A percentile compares a stretch with the other conserved stretches of the same genome.
Evolutionary conservation across 2,888 invertebrate species (phyloP).

Genomic region (Glomeris marginata): DNA sequence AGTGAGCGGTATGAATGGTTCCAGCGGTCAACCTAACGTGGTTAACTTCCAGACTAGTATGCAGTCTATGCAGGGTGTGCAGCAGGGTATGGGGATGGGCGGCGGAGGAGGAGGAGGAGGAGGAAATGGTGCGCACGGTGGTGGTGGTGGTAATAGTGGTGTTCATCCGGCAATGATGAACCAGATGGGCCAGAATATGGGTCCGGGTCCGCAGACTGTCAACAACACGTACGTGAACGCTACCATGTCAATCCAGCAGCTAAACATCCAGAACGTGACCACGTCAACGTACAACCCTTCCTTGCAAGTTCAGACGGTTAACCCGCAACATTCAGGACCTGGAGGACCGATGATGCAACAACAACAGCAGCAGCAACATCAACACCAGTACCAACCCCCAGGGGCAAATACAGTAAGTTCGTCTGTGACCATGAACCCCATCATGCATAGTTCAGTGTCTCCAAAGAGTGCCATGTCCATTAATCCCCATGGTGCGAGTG

Average conservation of each 20-base stretch:
- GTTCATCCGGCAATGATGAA: constrained; percentile 15
- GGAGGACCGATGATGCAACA: constrained; percentile 14
- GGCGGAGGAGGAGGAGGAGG: constrained; percentile 7
- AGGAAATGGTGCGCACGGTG: constrained; percentile 4
- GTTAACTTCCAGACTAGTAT: constrained; percentile 28
- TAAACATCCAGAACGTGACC: constrained; percentile 34
- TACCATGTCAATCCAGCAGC: constrained; percentile 36
- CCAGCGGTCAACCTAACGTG: constrained; percentile 28
- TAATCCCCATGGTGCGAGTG: constrained; percentile 13
- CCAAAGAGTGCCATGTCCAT: constrained; percentile 11
- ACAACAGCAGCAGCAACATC: constrained; percentile 11
- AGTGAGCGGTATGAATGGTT: constrained; percentile 19
- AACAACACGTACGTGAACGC: constrained; percentile 38
- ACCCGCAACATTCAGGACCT: constrained; percentile 14
- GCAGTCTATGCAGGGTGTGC: constrained; percentile 25
- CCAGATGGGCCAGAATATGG: constrained; percentile 21
- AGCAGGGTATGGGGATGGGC: constrained; percentile 18
- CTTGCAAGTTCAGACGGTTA: constrained; percentile 19
- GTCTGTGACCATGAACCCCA: constrained; percentile 19
- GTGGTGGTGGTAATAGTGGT: constrained; percentile 7
- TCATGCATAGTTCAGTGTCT: constrained; percentile 19
- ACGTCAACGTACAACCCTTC: constrained; percentile 21
- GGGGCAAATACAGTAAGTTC: constrained; percentile 19
- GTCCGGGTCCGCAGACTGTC: constrained; percentile 29
- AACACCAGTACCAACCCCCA: constrained; percentile 10